Percentiles rank a stretch among this genome's conserved stretches.
phyloP scores from a whole-genome alignment of 2,797 vertebrate species.

The Apogon hyalosoma region DNA sequence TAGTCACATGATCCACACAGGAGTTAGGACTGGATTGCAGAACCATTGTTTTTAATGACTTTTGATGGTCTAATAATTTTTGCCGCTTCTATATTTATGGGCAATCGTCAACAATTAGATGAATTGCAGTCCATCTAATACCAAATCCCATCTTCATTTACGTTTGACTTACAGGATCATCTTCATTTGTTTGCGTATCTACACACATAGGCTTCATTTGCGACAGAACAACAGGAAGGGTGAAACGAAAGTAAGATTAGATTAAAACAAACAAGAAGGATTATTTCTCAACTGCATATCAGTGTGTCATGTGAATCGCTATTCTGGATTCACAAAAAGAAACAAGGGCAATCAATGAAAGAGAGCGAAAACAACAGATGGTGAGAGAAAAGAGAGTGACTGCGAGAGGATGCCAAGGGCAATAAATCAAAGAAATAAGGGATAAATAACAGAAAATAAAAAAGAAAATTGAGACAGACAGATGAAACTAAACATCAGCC shows the following conservation, averaged over 20 bases:
- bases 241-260: not conserved
- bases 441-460: constrained; percentile 21
- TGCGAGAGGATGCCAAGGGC: constrained; percentile 16
- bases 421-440: constrained; percentile 40
- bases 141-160: too few relatives aligned
- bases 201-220: too few relatives aligned
- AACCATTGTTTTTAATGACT: too few relatives aligned
- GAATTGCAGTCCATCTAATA: too few relatives aligned
- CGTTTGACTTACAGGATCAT: not conserved
- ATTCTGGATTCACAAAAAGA: constrained; percentile 15
- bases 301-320: not conserved
- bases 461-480: constrained; percentile 19
- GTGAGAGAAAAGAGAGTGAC: constrained; percentile 20
- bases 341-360: constrained; percentile 21
- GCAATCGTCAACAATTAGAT: not conserved
- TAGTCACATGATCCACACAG: too few relatives aligned
- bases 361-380: constrained; percentile 44
- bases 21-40: too few relatives aligned
- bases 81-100: too few relatives aligned
- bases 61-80: too few relatives aligned
- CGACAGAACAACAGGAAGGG: not conserved
- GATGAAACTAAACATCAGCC: constrained; percentile 30
- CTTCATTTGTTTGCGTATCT: not conserved
- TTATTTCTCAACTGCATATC: not conserved
- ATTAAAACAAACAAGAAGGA: not conserved